Conservation (phyloP, 35 echinoderm and acorn worm genomes). For the Antedon bifida region DNA sequence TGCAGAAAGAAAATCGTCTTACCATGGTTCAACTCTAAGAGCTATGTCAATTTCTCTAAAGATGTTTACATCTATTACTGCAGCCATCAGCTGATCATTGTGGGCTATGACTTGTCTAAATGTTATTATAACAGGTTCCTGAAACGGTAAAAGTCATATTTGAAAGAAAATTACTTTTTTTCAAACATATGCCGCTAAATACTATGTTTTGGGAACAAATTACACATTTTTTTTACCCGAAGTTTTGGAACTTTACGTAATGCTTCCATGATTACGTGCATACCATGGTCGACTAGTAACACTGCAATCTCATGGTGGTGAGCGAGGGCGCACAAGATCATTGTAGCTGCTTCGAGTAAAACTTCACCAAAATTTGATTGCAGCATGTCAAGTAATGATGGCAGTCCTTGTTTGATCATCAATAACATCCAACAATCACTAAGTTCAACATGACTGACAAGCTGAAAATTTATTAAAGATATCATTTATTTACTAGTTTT, state of each 20-base stretch:
- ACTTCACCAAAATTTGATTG: background rate
- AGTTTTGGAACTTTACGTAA: background rate
- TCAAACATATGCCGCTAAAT: too few species aligned
- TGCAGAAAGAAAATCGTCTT: too few species aligned
- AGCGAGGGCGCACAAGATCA: background rate
- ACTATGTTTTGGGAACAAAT: too few species aligned
- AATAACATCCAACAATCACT: background rate
- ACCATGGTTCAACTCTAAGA: too few species aligned
- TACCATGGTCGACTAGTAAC: background rate
- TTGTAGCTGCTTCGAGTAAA: background rate
- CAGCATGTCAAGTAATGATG: background rate
- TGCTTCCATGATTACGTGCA: background rate
- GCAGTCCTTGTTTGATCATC: background rate
- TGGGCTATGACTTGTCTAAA: too few species aligned
- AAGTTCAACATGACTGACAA: background rate
- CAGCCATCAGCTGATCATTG: too few species aligned
- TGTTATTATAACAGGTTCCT: too few species aligned
- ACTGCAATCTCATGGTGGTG: background rate
- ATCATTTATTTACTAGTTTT: too few species aligned
- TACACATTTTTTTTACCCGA: background rate
- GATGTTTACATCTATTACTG: too few species aligned
- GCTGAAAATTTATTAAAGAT: background rate
- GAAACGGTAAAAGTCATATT: too few species aligned
- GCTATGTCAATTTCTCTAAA: too few species aligned
- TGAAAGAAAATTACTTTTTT: too few species aligned